Conservation (phyloP, 2,888 invertebrate species). For the Nomada goodeniana region DNA sequence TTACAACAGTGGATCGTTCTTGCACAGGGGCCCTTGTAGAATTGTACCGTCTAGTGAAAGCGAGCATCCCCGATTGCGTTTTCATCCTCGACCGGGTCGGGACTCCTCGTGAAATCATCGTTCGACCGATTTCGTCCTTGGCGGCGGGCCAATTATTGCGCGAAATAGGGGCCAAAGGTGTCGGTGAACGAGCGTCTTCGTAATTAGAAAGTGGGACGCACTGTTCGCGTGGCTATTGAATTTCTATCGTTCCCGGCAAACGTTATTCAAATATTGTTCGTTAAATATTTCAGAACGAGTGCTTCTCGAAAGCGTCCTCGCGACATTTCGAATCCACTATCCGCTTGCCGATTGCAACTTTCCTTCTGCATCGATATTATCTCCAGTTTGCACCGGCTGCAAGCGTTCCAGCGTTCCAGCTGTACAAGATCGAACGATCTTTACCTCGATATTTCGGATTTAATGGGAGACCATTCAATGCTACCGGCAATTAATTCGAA, state of each 20-base stretch:
- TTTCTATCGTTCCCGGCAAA: background rate
- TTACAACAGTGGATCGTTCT: constrained; percentile 34
- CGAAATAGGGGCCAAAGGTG: constrained; percentile 58
- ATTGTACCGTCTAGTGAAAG: constrained; percentile 57
- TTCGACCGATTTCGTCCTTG: constrained; percentile 50
- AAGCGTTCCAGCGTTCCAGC: no score
- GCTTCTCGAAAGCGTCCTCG: background rate
- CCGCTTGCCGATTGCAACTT: background rate
- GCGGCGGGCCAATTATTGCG: constrained; percentile 63
- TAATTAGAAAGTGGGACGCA: constrained; percentile 65
- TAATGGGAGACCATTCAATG: background rate
- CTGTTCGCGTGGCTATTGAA: constrained; percentile 12
- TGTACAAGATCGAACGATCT: no score
- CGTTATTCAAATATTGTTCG: background rate
- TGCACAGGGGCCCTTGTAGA: constrained; percentile 8
- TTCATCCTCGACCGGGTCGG: constrained; percentile 25
- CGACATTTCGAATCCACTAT: background rate
- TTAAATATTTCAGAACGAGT: background rate
- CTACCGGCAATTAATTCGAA: constrained; percentile 4
- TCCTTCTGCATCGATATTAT: constrained; percentile 5
- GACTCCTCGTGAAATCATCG: constrained; percentile 20
- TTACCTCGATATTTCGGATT: background rate
- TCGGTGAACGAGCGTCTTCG: constrained; percentile 58
- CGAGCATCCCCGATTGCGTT: constrained; percentile 37
- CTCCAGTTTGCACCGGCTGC: background rate